phyloP scores from a whole-genome alignment of 2,888 invertebrate species.

The Papilio elwesi region DNA sequence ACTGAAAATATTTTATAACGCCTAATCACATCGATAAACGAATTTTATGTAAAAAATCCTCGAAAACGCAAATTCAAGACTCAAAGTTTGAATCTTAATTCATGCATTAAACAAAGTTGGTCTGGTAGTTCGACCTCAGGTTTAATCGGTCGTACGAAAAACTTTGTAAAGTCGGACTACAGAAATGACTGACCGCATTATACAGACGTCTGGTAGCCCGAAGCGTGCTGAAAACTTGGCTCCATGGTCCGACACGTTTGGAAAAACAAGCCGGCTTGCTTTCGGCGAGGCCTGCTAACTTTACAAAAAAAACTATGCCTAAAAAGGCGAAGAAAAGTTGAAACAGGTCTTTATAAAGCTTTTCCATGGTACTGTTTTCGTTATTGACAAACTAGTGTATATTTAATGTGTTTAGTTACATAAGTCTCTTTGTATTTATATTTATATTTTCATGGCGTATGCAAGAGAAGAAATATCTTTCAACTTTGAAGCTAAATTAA shows the following conservation, averaged over 20 bases:
- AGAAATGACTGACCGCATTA: slow-evolving; percentile 17
- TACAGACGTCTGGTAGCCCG: background rate
- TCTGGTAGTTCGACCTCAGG: slow-evolving; percentile 10
- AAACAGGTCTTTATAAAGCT: background rate
- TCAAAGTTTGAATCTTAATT: slow-evolving; percentile 15
- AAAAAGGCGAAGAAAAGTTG: background rate
- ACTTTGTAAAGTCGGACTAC: slow-evolving; percentile 10
- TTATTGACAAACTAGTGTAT: background rate
- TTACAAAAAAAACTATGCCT: slow-evolving; percentile 13
- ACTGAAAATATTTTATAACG: background rate
- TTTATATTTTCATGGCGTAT: too few species aligned
- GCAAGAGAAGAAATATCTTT: too few species aligned
- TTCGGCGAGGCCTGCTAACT: slow-evolving; percentile 12
- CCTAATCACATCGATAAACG: background rate
- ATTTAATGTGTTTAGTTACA: too few species aligned
- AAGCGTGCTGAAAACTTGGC: slow-evolving; percentile 15
- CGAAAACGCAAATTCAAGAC: background rate
- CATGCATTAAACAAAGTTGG: slow-evolving; percentile 13
- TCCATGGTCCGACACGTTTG: slow-evolving; percentile 5
- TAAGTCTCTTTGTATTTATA: too few species aligned
- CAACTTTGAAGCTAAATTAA: too few species aligned
- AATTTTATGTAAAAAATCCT: background rate
- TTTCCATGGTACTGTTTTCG: background rate
- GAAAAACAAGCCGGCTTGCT: background rate
- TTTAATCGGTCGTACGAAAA: slow-evolving; percentile 2